Percentiles rank a stretch among this genome's conserved stretches.
These are phyloP conservation scores for Drosophila austrosaltans DNA, from an alignment of 2,888 invertebrate genomes.

Conservation along the genomic window DNA sequence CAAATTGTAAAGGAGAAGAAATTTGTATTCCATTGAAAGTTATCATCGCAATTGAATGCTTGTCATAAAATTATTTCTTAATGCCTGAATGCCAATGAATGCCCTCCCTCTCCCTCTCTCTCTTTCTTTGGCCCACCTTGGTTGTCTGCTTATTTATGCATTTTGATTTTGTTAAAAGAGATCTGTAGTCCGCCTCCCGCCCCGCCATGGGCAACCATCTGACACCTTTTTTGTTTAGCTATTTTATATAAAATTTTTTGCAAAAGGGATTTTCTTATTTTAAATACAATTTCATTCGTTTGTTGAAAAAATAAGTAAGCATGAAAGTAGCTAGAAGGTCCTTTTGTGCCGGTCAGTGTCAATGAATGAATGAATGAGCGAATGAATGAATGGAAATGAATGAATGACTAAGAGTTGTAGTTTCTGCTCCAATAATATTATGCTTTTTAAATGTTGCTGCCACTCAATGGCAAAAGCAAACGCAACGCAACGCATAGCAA, in stretches of 20 bases:
- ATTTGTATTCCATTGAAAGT: slow-evolving; percentile 20
- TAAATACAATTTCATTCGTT: slow-evolving; percentile 28
- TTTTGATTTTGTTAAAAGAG: slow-evolving; percentile 74
- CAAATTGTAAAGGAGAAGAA: slow-evolving; percentile 24
- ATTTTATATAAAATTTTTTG: slow-evolving; percentile 46
- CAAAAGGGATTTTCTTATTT: slow-evolving; percentile 30
- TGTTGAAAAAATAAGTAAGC: neutral
- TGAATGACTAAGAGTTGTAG: neutral
- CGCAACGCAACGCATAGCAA: too few relatives aligned
- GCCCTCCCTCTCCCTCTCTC: neutral
- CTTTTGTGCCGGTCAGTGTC: slow-evolving; percentile 33
- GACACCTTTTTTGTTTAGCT: slow-evolving; percentile 54
- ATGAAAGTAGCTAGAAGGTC: slow-evolving; percentile 19
- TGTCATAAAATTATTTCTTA: slow-evolving; percentile 40
- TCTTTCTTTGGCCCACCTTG: neutral
- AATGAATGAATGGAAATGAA: neutral
- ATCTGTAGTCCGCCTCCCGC: neutral
- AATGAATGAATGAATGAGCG: neutral
- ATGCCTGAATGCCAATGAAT: slow-evolving; percentile 42
- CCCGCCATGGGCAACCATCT: slow-evolving; percentile 18
- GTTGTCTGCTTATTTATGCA: slow-evolving; percentile 56
- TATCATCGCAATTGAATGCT: slow-evolving; percentile 14
- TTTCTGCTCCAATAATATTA: slow-evolving; percentile 12
- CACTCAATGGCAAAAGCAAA: slow-evolving; percentile 1
- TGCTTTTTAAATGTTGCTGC: neutral